Evolutionary conservation across 1,140 invertebrate species (phyloP), one percentile per base, ranked within the genome.

Genomic region (Zaprionus lachaisei): DNA sequence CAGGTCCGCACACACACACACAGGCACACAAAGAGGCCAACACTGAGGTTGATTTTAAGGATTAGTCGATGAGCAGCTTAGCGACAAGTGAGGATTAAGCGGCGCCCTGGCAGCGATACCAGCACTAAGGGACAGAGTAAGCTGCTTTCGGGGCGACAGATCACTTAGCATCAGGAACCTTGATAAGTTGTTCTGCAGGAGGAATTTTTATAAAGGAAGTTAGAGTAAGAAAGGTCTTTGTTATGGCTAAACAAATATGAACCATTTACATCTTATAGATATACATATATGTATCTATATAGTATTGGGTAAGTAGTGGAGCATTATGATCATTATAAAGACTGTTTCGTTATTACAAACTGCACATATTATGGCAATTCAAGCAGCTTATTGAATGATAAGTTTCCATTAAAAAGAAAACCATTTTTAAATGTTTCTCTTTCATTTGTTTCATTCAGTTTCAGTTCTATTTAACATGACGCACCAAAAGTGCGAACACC

Each of bases 1-100:
- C 78, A 72, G 80, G 65, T 73, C 60, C 62, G 49, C 56, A 34
- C 9, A 34, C 31, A 34, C 9, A 11, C 9, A 31, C 2, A 34
- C 9, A 31, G 0, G 11, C 2, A 31, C 0, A 31, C 0, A 34
- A 9, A 34, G 58, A 37, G 73, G 49, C 60, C 67, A 24, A n/a
- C 47, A 9, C 55, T 65, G 22, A 79, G 75, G 71, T 90, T 80
- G 81, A 85, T 81, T 85, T 90, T 63, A 56, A 34, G 71, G 68
- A 89, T 89, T 76, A 84, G 81, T 64, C 66, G 47, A 26, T 87
- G 79, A 87, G 84, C 81, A 68, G 84, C 84, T 89, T 87, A 86
- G 58, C 67, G 71, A 37, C 65, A 75, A 69, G 77, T 56, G 55
- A 41, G 64, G 79, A 77, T 81, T 77, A 81, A 56, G 61, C 56